Conservation (phyloP, 2,888 invertebrate species). For the Metopia argyrocephala region DNA sequence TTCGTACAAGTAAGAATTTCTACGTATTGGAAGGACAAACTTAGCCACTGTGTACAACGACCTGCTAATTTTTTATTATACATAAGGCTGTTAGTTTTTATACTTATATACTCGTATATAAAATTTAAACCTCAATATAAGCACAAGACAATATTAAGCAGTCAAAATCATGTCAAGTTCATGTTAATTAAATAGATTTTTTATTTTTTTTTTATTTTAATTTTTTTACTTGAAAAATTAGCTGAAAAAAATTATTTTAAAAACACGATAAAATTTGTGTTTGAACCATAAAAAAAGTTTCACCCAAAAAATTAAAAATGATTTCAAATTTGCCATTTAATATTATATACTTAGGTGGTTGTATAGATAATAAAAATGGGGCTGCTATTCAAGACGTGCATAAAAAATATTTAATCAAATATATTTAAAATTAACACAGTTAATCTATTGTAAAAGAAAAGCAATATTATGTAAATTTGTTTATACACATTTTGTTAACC, state of each 20-base stretch:
- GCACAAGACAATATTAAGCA: neutral
- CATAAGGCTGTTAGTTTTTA: no score
- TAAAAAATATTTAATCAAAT: neutral
- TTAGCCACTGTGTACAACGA: no score
- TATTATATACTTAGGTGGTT: no score
- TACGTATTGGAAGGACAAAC: no score
- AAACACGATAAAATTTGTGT: conserved; percentile 13
- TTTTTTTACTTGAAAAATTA: neutral
- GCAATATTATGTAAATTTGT: neutral
- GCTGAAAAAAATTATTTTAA: conserved; percentile 7
- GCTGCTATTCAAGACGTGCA: neutral
- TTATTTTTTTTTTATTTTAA: no score
- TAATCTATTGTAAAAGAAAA: neutral
- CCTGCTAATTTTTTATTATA: no score
- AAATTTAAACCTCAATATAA: neutral
- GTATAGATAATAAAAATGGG: neutral
- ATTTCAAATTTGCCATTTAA: no score
- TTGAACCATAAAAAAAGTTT: neutral
- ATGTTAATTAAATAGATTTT: conserved; percentile 12
- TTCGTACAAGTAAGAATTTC: no score
- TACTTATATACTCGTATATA: no score
- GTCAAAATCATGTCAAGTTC: conserved; percentile 48
- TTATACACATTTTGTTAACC: no score
- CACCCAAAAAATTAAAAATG: neutral
- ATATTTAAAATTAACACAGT: neutral